phyloP scores from a whole-genome alignment of 1,140 invertebrate genomes.

The Zaprionus inermis region DNA sequence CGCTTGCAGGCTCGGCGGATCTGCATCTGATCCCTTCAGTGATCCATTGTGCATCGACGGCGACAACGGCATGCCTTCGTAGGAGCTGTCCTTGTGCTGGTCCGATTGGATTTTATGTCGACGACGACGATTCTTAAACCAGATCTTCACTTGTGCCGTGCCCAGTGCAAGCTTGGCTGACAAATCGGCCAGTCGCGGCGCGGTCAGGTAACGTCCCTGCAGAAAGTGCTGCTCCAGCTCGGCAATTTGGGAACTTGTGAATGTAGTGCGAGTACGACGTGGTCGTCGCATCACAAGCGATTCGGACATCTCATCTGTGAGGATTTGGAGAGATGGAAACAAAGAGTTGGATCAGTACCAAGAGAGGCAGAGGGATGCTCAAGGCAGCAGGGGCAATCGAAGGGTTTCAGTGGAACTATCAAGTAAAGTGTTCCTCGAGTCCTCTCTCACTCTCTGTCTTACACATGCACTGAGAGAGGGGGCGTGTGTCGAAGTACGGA shows the following conservation, averaged over 20 bases:
- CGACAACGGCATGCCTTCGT: constrained; percentile 71
- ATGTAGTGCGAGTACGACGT: constrained; percentile 89
- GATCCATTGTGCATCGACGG: constrained; percentile 41
- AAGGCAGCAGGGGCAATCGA: not conserved
- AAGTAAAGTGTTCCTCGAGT: not conserved
- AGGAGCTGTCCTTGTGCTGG: constrained; percentile 74
- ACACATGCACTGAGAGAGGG: not conserved
- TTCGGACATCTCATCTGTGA: constrained; percentile 69
- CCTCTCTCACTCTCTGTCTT: not conserved
- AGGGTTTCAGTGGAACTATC: too few species aligned
- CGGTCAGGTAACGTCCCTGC: constrained; percentile 90
- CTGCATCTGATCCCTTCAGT: constrained; percentile 48
- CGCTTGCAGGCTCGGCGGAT: constrained; percentile 68
- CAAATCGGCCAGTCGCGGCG: constrained; percentile 91
- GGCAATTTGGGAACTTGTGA: constrained; percentile 91
- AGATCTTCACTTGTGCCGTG: constrained; percentile 96
- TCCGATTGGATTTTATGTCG: constrained; percentile 78
- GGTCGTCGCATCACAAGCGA: constrained; percentile 76
- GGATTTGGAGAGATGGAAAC: not conserved
- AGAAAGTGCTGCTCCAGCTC: constrained; percentile 85
- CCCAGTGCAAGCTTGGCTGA: constrained; percentile 89
- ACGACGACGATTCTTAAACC: constrained; percentile 86
- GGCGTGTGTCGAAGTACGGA: not conserved
- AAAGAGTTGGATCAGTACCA: constrained; percentile 10
- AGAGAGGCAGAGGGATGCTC: not conserved